Conservation (phyloP, 2,797 vertebrate genomes). For the Channallabes apus region DNA sequence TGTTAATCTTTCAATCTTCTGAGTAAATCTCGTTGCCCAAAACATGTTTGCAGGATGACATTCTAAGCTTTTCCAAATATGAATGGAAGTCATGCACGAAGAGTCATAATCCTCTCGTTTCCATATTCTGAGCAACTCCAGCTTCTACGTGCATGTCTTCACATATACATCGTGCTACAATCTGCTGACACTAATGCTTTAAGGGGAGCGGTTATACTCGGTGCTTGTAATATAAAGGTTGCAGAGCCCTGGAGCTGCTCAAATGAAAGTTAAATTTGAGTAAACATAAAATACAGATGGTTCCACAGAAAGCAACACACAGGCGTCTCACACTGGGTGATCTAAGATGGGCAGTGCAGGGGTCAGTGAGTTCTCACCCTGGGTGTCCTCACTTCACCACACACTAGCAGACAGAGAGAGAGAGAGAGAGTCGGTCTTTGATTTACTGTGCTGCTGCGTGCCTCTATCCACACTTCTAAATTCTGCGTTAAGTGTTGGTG, state of each 20-base stretch:
- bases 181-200: not conserved
- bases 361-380: constrained; percentile 44
- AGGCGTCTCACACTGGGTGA: not conserved
- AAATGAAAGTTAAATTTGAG: constrained; percentile 47
- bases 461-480: not conserved
- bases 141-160: not conserved
- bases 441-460: constrained; percentile 26
- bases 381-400: constrained; percentile 40
- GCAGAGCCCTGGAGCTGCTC: not conserved
- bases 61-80: not conserved
- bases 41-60: not conserved
- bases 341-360: not conserved
- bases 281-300: constrained; percentile 64
- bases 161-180: not conserved
- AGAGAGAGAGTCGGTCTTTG: constrained; percentile 36
- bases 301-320: constrained; percentile 31
- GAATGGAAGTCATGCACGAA: not conserved
- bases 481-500: constrained; percentile 32
- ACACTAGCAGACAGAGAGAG: constrained; percentile 16
- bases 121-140: not conserved
- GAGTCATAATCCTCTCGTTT: not conserved
- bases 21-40: not conserved
- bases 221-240: not conserved
- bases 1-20: not conserved
- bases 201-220: not conserved